Evolutionary conservation across 2,888 invertebrate genomes (phyloP), one percentile per base, ranked within the genome.

Genomic region (Spodoptera littoralis): DNA sequence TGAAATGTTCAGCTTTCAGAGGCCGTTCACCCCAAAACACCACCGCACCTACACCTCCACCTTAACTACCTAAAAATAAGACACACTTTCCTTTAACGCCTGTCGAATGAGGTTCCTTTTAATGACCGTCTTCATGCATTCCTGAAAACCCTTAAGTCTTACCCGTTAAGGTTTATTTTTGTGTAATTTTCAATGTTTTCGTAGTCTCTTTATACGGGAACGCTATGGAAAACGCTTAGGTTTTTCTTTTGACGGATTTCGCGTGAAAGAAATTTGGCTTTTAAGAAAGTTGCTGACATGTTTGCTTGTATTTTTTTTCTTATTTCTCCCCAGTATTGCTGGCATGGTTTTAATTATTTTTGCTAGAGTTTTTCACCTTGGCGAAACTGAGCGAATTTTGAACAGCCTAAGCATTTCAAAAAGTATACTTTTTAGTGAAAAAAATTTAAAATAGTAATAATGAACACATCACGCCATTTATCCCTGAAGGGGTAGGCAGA

Each of bases 1-100:
- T 88, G 88, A 86, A 89, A 88, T 83, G 77, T 80, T 80, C 83
- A 85, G 89, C 89, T 91, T 92, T 90, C 90, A 90, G 86, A 72
- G 93, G 85, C 85, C 92, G 73, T 90, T 92, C 88, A 93, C 91
- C 90, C 83, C 80, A 63, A 81, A 73, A 77, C 72, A 68, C 76
- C 50, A 45, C 46, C 64, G 36, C 36, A 65, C 70, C 66, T 82
- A 81, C 82, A 85, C 87, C 80, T 76, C 76, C 74, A 73, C 47
- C 76, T 81, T 75, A 71, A 9, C 36, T 66, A 66, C 52, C 71
- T 45, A n/a, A 45, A 78, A 70, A 72, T 67, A 80, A 77, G 74
- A 69, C 65, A 52, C 67, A 70, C 55, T 73, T 77, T 76, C 57
- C 62, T 61, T 53, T 66, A 27, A 55, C 67, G 65, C 27, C 9